These are phyloP conservation scores for Condylura cristata DNA, from an alignment of 2,113 vertebrate genomes.

Conservation along the genomic window DNA sequence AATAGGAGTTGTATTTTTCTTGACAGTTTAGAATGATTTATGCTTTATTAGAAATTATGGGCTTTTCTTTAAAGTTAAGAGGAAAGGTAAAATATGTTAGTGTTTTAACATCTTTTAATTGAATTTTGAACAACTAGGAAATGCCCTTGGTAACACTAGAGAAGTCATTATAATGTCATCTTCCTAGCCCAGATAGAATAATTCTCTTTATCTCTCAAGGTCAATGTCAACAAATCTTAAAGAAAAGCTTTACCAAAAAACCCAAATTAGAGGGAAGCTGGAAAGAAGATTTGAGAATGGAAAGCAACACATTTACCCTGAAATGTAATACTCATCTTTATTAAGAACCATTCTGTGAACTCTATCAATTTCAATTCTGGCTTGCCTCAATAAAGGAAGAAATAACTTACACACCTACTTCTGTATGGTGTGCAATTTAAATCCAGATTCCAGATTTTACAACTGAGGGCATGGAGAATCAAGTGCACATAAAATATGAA, in stretches of 20 bases:
- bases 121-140: constrained; percentile 75
- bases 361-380: neutral
- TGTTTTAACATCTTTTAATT: constrained; percentile 72
- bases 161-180: constrained; percentile 72
- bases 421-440: constrained; percentile 32
- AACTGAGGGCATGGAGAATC: neutral
- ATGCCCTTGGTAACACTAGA: constrained; percentile 71
- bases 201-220: constrained; percentile 35
- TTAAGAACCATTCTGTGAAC: neutral
- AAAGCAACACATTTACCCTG: constrained; percentile 7
- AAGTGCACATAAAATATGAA: constrained; percentile 45
- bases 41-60: constrained; percentile 18
- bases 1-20: constrained; percentile 26
- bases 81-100: constrained; percentile 68
- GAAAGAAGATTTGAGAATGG: constrained; percentile 18
- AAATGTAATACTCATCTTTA: constrained; percentile 25
- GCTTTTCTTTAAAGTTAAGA: constrained; percentile 57
- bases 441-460: constrained; percentile 9
- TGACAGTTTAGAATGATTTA: constrained; percentile 22
- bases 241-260: constrained; percentile 23
- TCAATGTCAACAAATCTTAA: constrained; percentile 61
- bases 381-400: neutral
- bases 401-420: constrained; percentile 34
- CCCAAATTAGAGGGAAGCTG: neutral
- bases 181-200: constrained; percentile 72